Conservation (phyloP, 2,797 vertebrate genomes). For the Galaxias olidus region DNA sequence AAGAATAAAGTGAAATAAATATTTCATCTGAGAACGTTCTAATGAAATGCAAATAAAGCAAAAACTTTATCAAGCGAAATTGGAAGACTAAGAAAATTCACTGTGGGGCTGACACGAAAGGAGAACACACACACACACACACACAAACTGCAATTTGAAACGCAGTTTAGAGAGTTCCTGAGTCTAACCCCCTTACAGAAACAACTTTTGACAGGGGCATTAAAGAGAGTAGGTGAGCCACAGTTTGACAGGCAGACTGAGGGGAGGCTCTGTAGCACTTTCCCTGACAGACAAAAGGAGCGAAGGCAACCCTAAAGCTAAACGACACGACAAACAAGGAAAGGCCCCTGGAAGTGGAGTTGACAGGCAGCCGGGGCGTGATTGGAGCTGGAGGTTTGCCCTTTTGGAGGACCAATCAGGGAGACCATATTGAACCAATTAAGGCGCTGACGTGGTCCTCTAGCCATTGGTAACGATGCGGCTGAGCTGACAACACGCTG, state of each 20-base stretch:
- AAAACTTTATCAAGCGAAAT: too few relatives aligned
- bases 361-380: slow-evolving; percentile 11
- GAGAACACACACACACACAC: slow-evolving; percentile 14
- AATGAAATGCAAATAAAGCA: too few relatives aligned
- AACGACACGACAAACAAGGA: slow-evolving; percentile 1
- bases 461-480: slow-evolving; percentile 44
- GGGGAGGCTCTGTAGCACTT: slow-evolving; percentile 41
- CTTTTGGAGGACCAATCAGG: slow-evolving; percentile 45
- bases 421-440: slow-evolving; percentile 57
- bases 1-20: too few relatives aligned
- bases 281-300: slow-evolving; percentile 36
- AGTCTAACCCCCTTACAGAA: slow-evolving; percentile 4
- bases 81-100: too few relatives aligned
- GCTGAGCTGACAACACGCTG: slow-evolving; percentile 15
- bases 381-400: slow-evolving; percentile 9
- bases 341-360: slow-evolving; percentile 7
- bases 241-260: slow-evolving; percentile 6
- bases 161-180: slow-evolving; percentile 33
- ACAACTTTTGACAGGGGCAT: too few relatives aligned
- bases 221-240: slow-evolving; percentile 32
- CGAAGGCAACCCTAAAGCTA: background rate
- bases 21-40: too few relatives aligned
- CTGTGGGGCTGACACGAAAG: too few relatives aligned
- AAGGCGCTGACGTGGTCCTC: slow-evolving; percentile 30
- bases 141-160: slow-evolving; percentile 48